Conservation (phyloP, 2,888 invertebrate genomes). For the Polydrusus pterygomalis region DNA sequence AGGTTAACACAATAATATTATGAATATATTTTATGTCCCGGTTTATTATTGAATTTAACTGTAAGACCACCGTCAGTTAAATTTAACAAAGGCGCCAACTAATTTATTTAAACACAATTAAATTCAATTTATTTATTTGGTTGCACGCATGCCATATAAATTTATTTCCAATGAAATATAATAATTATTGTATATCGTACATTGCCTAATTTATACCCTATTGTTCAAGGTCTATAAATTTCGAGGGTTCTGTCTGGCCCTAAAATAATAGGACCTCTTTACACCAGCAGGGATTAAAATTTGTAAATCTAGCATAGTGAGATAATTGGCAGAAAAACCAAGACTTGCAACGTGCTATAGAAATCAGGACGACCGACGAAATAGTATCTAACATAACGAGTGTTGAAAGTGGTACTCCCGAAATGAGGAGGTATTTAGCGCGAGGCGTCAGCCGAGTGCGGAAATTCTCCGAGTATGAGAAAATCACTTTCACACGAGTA, state of each 20-base stretch:
- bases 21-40: neutral
- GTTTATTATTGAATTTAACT: neutral
- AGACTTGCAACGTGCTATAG: no score
- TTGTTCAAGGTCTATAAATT: conserved; percentile 24
- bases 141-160: conserved; percentile 19
- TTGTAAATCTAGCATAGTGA: conserved; percentile 4
- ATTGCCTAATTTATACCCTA: conserved; percentile 8
- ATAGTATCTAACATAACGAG: no score
- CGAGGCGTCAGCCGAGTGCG: no score
- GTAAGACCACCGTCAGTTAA: conserved; percentile 6
- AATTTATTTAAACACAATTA: conserved; percentile 27
- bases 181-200: conserved; percentile 8
- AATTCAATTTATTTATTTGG: conserved; percentile 22
- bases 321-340: neutral
- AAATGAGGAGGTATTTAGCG: no score
- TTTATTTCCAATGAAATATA: conserved; percentile 21
- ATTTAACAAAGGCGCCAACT: conserved; percentile 2
- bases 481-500: no score
- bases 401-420: no score
- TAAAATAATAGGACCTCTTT: conserved; percentile 20
- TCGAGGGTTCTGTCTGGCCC: conserved; percentile 11
- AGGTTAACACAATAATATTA: neutral
- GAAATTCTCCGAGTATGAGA: no score
- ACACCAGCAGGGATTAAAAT: conserved; percentile 11
- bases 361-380: no score